These are phyloP conservation scores for Andricus curvator DNA, from an alignment of 2,888 invertebrate genomes.

Conservation along the genomic window DNA sequence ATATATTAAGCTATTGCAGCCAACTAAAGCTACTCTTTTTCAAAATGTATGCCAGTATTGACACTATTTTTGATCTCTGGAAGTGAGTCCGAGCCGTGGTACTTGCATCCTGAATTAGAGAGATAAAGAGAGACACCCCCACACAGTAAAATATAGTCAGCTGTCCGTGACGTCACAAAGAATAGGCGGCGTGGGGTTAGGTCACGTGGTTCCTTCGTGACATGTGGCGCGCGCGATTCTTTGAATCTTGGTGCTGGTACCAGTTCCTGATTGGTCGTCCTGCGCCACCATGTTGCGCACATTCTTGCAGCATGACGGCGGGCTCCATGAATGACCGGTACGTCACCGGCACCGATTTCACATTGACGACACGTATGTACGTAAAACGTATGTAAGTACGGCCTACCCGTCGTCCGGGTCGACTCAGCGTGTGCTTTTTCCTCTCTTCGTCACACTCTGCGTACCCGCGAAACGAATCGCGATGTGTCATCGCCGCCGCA, in stretches of 20 bases:
- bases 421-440: constrained; percentile 34
- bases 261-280: constrained; percentile 50
- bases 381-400: background rate
- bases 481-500: constrained; percentile 69
- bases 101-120: background rate
- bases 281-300: constrained; percentile 53
- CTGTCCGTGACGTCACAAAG: constrained; percentile 74
- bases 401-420: constrained; percentile 22
- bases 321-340: constrained; percentile 75
- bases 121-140: background rate
- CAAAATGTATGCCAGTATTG: no score
- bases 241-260: constrained; percentile 54
- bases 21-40: no score
- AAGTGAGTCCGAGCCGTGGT: no score
- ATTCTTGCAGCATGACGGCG: constrained; percentile 74
- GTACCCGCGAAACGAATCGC: constrained; percentile 60
- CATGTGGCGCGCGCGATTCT: constrained; percentile 70
- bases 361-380: constrained; percentile 53
- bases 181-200: constrained; percentile 44
- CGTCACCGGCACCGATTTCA: constrained; percentile 70
- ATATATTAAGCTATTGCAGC: no score
- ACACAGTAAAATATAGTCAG: constrained; percentile 65
- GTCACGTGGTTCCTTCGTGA: constrained; percentile 71
- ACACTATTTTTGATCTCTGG: no score
- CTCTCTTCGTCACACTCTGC: constrained; percentile 44